Percentiles rank a stretch among this genome's conserved stretches.
These are phyloP conservation scores for Heterocephalus glaber DNA, from an alignment of 2,113 vertebrate genomes.

Conservation along the genomic window DNA sequence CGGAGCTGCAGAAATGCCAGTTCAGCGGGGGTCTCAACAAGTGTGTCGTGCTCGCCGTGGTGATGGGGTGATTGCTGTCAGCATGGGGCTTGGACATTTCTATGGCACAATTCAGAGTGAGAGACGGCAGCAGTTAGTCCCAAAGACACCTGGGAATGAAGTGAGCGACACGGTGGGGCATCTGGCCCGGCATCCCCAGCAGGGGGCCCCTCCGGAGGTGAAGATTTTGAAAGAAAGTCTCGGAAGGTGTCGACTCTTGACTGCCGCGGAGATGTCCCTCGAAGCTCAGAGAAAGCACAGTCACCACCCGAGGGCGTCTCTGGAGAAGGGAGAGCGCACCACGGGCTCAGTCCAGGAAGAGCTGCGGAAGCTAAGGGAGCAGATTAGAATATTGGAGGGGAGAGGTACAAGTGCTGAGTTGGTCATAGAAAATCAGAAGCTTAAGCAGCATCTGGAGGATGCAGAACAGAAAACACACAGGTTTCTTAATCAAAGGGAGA, in stretches of 20 bases:
- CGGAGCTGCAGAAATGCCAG: slow-evolving; percentile 63
- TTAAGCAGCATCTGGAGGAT: slow-evolving; percentile 91
- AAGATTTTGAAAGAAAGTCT: slow-evolving; percentile 88
- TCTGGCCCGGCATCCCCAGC: no score
- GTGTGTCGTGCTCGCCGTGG: slow-evolving; percentile 91
- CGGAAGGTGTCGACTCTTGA: slow-evolving; percentile 85
- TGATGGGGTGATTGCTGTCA: slow-evolving; percentile 93
- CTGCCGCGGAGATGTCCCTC: slow-evolving; percentile 83
- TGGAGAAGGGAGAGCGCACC: slow-evolving; percentile 91
- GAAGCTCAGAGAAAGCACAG: slow-evolving; percentile 89
- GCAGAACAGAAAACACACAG: slow-evolving; percentile 87
- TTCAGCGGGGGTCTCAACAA: slow-evolving; percentile 88
- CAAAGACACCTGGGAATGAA: slow-evolving; percentile 84
- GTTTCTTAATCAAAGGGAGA: slow-evolving; percentile 89
- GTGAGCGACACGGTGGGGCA: slow-evolving; percentile 84
- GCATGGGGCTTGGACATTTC: slow-evolving; percentile 95
- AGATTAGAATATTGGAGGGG: slow-evolving; percentile 90
- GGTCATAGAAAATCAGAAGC: slow-evolving; percentile 90
- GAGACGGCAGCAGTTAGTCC: slow-evolving; percentile 88
- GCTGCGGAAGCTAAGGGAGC: slow-evolving; percentile 88
- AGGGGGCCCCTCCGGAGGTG: slow-evolving; percentile 76
- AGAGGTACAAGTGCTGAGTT: slow-evolving; percentile 85
- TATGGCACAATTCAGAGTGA: slow-evolving; percentile 92
- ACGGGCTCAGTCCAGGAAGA: slow-evolving; percentile 90
- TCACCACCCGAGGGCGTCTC: slow-evolving; percentile 87